Percentiles rank a stretch among this genome's conserved stretches.
Conservation (phyloP, 2,888 invertebrate species). For the Glomeris marginata region DNA sequence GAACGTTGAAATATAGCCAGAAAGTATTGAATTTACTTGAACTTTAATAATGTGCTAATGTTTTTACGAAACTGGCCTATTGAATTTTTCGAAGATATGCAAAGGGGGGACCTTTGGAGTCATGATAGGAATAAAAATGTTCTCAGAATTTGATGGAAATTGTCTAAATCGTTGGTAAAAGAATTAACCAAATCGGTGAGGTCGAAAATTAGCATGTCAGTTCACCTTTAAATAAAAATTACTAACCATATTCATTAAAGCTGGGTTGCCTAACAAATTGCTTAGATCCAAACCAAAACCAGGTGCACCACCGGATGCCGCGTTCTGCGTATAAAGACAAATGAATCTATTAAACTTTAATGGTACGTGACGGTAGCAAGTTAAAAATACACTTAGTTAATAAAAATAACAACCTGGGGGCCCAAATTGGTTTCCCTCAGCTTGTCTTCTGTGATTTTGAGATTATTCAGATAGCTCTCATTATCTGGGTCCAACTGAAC, state of each 20-base stretch:
- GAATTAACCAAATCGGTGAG: no score
- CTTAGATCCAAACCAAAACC: slow-evolving; percentile 36
- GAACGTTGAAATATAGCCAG: no score
- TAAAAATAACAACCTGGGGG: not conserved
- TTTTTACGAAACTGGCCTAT: not conserved
- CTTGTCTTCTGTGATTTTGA: slow-evolving; percentile 63
- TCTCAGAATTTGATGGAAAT: no score
- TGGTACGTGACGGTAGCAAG: no score
- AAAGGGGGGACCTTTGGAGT: no score
- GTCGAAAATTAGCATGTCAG: no score
- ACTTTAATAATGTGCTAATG: no score
- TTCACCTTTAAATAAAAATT: no score
- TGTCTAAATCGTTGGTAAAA: not conserved
- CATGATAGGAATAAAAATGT: no score
- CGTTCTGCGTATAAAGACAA: not conserved
- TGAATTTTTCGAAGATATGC: no score
- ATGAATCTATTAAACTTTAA: not conserved
- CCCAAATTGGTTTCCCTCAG: slow-evolving; percentile 25
- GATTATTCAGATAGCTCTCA: slow-evolving; percentile 72
- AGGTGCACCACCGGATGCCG: not conserved
- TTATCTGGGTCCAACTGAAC: slow-evolving; percentile 82
- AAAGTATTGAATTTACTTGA: no score
- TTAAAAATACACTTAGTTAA: not conserved
- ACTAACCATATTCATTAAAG: slow-evolving; percentile 54
- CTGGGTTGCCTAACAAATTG: slow-evolving; percentile 60